Percentiles rank a stretch among this genome's conserved stretches.
phyloP scores from a whole-genome alignment of 2,113 vertebrate species.

The Condylura cristata region DNA sequence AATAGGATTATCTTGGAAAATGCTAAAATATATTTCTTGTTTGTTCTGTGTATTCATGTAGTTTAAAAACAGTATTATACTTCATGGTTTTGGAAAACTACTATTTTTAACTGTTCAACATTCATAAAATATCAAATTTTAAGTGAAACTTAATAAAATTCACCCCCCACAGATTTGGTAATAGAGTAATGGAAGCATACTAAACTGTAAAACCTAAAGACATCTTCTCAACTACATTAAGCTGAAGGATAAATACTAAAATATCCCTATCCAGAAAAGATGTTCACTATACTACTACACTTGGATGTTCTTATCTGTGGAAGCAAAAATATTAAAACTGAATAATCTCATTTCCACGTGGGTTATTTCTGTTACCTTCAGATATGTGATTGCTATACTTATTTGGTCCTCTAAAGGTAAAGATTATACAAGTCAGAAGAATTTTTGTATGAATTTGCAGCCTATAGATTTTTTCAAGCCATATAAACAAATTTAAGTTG shows the following conservation, averaged over 20 bases:
- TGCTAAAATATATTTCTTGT: neutral
- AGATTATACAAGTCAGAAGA: neutral
- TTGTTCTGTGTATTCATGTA: slow-evolving; percentile 18
- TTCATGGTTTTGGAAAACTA: neutral
- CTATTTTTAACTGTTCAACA: slow-evolving; percentile 16
- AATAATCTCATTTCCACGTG: neutral
- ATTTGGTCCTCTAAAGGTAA: slow-evolving; percentile 32
- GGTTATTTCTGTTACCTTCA: neutral
- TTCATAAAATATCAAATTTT: slow-evolving; percentile 42
- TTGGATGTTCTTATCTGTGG: neutral
- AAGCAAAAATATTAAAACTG: neutral
- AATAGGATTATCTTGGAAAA: neutral
- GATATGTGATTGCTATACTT: neutral
- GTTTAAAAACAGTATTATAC: neutral
- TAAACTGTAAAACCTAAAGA: slow-evolving; percentile 33
- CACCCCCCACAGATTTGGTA: neutral
- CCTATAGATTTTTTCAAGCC: neutral
- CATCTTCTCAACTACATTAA: neutral
- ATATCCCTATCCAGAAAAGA: neutral
- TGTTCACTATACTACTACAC: neutral
- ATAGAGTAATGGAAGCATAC: neutral
- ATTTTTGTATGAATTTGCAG: neutral
- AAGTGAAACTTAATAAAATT: slow-evolving; percentile 29
- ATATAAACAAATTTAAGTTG: neutral
- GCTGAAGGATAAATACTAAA: neutral